A percentile compares a stretch with the other conserved stretches of the same genome.
Evolutionary conservation across 1,140 invertebrate genomes (phyloP).

Genomic region (Fopius arisanus): DNA sequence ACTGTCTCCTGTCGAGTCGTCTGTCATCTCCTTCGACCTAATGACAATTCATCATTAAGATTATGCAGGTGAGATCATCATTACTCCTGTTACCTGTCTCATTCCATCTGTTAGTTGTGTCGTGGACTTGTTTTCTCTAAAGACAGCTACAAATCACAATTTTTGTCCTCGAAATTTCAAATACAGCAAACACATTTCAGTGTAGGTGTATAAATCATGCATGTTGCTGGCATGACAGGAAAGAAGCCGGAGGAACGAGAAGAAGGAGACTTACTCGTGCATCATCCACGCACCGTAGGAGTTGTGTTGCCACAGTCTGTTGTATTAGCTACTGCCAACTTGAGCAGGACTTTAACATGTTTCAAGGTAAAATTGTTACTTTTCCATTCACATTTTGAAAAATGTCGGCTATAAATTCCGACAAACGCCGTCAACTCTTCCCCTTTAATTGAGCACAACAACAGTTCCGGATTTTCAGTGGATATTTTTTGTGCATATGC

Average conservation of each 20-base stretch:
- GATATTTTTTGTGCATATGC: no score
- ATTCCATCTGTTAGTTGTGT: no score
- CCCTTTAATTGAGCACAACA: no score
- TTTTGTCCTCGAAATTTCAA: slow-evolving; percentile 13
- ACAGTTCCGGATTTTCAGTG: no score
- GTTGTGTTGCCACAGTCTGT: slow-evolving; percentile 5
- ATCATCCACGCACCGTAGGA: slow-evolving; percentile 29
- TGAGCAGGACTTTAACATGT: background rate
- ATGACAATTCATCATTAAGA: slow-evolving; percentile 29
- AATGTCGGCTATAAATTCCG: no score
- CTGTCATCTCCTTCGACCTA: slow-evolving; percentile 17
- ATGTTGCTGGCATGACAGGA: slow-evolving; percentile 9
- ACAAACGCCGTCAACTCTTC: no score
- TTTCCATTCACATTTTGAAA: no score
- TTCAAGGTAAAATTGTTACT: no score
- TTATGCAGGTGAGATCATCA: slow-evolving; percentile 15
- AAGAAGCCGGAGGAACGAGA: slow-evolving; percentile 9
- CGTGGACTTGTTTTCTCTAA: no score
- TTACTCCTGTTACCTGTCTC: background rate
- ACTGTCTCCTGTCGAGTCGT: slow-evolving; percentile 21
- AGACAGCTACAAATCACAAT: background rate
- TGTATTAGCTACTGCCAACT: background rate
- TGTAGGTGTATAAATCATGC: slow-evolving; percentile 13
- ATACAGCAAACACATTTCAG: background rate
- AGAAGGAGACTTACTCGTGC: slow-evolving; percentile 26